Evolutionary conservation across 2,113 vertebrate species (phyloP), one percentile per base, ranked within the genome.

Genomic region (Thymallus thymallus): DNA sequence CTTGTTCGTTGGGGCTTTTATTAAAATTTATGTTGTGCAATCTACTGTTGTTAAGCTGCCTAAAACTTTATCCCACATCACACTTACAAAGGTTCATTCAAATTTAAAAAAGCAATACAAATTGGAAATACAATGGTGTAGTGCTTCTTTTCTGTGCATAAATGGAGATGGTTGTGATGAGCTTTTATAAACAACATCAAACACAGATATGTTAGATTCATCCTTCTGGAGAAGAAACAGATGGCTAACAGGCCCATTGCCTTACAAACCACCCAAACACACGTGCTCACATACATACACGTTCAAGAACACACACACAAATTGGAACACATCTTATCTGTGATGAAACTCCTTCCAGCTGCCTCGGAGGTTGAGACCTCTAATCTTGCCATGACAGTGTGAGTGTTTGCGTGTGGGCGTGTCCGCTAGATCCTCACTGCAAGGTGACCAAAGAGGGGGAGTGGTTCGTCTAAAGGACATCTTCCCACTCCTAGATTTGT

Each of bases 21-120:
- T 61, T 55, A 62, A 85, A 85, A 87, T 83, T 83, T 76, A 68
- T 68, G 58, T 58, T 75, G 66, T 76, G 82, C 85, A 74, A 87
- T 87, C 80, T 77, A 13, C 75, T 77, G 73, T 80, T 81, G 87
- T 85, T 86, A 85, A 89, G 86, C 83, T 70, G 78, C 75, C 35
- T 63, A 78, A 72, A 82, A 85, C 83, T 85, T 82, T 72, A 26
- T 82, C 76, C 85, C 85, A 86, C 46, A 74, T 85, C 84, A 86
- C 88, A 90, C 89, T 90, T 88, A 87, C 75, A 76, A 76, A 71
- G 78, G 81, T 84, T 89, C 87, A 90, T 90, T 91, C 89, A 89
- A 88, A 89, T 89, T 88, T 71, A 82, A 84, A 51, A 41, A 88
- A 79, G 86, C 88, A 90, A 88, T 90, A 89, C 85, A 90, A 89